These are phyloP conservation scores for Prunella strophiata DNA, from an alignment of 2,797 vertebrate species.

Conservation along the genomic window DNA sequence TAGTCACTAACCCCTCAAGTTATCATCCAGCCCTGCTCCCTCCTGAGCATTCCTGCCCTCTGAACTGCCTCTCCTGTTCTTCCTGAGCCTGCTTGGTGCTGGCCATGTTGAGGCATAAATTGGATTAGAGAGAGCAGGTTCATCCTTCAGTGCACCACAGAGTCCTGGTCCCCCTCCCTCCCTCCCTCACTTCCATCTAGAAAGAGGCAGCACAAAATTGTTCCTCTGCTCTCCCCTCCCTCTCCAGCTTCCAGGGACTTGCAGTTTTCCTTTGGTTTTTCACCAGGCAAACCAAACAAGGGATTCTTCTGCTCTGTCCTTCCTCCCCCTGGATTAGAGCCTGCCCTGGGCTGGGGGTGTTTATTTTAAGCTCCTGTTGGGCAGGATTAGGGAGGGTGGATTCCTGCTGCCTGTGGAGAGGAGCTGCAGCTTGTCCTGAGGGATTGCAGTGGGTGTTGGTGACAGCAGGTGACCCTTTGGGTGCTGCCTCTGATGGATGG, in stretches of 20 bases:
- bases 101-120: conserved; percentile 10
- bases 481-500: neutral
- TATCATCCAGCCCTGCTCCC: neutral
- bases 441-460: neutral
- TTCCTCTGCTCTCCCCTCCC: neutral
- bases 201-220: neutral
- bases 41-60: neutral
- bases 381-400: neutral
- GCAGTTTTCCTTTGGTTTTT: neutral
- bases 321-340: neutral
- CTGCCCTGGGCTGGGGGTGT: neutral
- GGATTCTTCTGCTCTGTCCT: neutral
- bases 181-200: accelerated
- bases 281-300: neutral
- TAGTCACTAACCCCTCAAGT: conserved; percentile 34
- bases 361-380: neutral
- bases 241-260: neutral
- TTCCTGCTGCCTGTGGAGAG: accelerated
- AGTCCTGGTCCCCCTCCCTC: neutral
- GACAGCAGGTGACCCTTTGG: neutral
- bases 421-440: neutral
- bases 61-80: neutral
- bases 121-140: conserved; percentile 31
- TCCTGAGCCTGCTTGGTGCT: neutral
- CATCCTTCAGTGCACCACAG: neutral